Base-by-base conservation (phyloP, 2,797 vertebrate species). In the Gallinago nigripennis region DNA sequence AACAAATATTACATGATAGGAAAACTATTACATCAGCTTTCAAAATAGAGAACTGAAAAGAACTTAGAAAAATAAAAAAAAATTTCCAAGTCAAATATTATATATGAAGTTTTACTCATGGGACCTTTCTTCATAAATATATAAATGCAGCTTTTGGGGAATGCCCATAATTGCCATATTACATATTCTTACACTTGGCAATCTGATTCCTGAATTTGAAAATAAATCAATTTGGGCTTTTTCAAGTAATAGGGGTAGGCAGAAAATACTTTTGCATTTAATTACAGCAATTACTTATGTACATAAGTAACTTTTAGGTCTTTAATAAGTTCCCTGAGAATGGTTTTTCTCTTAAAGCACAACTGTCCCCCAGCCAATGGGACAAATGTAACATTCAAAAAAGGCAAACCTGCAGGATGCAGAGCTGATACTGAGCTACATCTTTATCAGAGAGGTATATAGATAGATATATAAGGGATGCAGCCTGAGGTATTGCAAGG, bases 61-160 rank as follows among this genome's bases (percentile, higher is more conserved):
- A n/a, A 75, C 69, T 85, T 50, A 35, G 45, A 58, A 88, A 94
- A 90, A 87, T 72, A 95, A 93, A 94, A 94, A 91, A 45, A 63
- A 68, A 84, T 94, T 93, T 93, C 83, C 86, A 95, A 93, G 81
- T 88, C 78, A 94, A 95, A 94, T 90, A 92, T 94, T 93, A 94
- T 30, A 93, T 79, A 84, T 33, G 88, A 82, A 88, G 33, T n/a
- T 45, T 54, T 94, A 69, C 92, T 83, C 88, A 6, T 4, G 81
- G 90, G 93, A 95, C 48, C 43, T 84, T 90, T 89, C 83, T 85
- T 88, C 88, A 92, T 91, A 95, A 96, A 92, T 92, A 80, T 66
- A 88, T 95, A 94, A 97, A 90, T 31, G 64, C 83, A 90, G 86
- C 83, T 95, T 95, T 94, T 88, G 83, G 90, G 88, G 63, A 95